phyloP scores from a whole-genome alignment of 2,113 vertebrate species.

The Varanus salvator region DNA sequence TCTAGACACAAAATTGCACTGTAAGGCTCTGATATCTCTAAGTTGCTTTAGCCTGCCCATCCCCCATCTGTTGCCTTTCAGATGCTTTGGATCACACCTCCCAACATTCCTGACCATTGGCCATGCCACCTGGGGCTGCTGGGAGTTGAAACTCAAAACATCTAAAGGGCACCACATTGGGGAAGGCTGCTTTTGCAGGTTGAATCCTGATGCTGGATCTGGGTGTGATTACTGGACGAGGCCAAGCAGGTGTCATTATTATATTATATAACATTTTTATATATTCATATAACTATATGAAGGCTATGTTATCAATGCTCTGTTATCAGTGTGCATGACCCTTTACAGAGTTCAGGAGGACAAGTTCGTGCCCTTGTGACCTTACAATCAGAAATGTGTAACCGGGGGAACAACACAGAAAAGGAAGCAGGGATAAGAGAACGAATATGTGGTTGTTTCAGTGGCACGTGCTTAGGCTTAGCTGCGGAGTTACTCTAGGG shows the following conservation, averaged over 20 bases:
- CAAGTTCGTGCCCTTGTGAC: too few species aligned
- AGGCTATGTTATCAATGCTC: not conserved
- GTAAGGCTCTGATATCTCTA: not conserved
- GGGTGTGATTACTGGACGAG: not conserved
- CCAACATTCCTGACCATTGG: not conserved
- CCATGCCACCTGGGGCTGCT: not conserved
- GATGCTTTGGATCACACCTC: not conserved
- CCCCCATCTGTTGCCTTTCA: too few species aligned
- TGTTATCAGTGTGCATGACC: too few species aligned
- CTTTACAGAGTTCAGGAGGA: not conserved
- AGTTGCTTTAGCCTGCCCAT: not conserved
- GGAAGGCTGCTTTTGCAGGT: not conserved
- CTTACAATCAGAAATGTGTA: not conserved
- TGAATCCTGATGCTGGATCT: not conserved
- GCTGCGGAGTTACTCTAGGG: not conserved
- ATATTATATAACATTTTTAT: too few species aligned
- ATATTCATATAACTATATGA: not conserved
- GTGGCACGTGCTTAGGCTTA: not conserved
- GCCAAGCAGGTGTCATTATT: not conserved
- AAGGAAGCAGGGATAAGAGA: too few species aligned
- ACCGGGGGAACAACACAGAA: not conserved
- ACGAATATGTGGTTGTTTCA: not conserved
- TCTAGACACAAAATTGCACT: not conserved
- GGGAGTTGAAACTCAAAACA: not conserved
- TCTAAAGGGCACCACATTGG: not conserved